These are phyloP conservation scores for Polylopha cassiicola DNA, from an alignment of 2,888 invertebrate species.

Conservation along the genomic window DNA sequence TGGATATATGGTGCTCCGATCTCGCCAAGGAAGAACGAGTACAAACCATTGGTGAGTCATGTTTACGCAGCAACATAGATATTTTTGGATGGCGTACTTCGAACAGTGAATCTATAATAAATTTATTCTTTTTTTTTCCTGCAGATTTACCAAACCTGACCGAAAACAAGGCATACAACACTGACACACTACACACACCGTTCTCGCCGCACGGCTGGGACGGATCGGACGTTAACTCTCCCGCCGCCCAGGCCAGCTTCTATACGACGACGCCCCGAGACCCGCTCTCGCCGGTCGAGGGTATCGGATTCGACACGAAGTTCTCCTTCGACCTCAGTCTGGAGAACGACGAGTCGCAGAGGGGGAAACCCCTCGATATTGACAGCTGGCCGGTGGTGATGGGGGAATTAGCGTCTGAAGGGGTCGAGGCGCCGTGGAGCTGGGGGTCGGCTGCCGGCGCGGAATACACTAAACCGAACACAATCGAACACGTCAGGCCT, in stretches of 20 bases:
- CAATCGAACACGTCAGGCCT: slow-evolving; percentile 49
- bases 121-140: slow-evolving; percentile 25
- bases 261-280: slow-evolving; percentile 47
- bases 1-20: slow-evolving; percentile 78
- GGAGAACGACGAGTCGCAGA: slow-evolving; percentile 36
- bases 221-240: slow-evolving; percentile 56
- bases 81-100: background rate
- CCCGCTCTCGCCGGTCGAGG: slow-evolving; percentile 50
- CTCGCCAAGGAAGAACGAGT: slow-evolving; percentile 69
- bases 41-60: slow-evolving; percentile 66
- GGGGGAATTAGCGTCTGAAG: slow-evolving; percentile 52
- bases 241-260: slow-evolving; percentile 49
- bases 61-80: background rate
- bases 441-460: slow-evolving; percentile 38
- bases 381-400: slow-evolving; percentile 60
- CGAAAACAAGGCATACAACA: slow-evolving; percentile 61
- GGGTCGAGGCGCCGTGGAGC: slow-evolving; percentile 30
- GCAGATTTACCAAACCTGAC: slow-evolving; percentile 54
- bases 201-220: slow-evolving; percentile 68
- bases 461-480: slow-evolving; percentile 43
- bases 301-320: slow-evolving; percentile 42
- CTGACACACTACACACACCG: slow-evolving; percentile 64
- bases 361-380: slow-evolving; percentile 58
- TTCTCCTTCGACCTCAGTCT: slow-evolving; percentile 35
- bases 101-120: slow-evolving; percentile 2